A percentile compares a stretch with the other conserved stretches of the same genome.
phyloP scores from a whole-genome alignment of 2,888 invertebrate species.

The Biston betularia region DNA sequence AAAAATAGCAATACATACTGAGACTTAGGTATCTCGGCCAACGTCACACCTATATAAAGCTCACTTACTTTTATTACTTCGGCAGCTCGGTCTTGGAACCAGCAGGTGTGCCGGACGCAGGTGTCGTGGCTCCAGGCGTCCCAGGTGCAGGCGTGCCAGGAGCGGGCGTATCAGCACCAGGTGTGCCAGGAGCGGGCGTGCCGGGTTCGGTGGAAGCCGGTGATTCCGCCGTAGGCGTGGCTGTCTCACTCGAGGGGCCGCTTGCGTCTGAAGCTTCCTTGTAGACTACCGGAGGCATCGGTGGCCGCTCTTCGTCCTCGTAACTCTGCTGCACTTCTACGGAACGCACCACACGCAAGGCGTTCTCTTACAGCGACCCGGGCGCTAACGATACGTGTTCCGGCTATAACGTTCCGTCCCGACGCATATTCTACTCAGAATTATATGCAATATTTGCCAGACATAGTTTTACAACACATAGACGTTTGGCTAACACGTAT shows the following conservation, averaged over 20 bases:
- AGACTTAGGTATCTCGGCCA: background rate
- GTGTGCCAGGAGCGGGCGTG: slow-evolving; percentile 10
- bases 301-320: slow-evolving; percentile 48
- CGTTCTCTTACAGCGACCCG: slow-evolving; percentile 21
- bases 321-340: slow-evolving; percentile 69
- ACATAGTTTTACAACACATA: too few relatives aligned
- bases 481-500: too few relatives aligned
- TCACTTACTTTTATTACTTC: slow-evolving; percentile 1
- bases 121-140: slow-evolving; percentile 7
- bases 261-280: background rate
- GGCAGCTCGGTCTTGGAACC: background rate
- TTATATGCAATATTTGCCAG: background rate
- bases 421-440: background rate
- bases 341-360: slow-evolving; percentile 37
- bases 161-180: slow-evolving; percentile 13
- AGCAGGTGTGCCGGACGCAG: slow-evolving; percentile 2
- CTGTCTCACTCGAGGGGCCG: background rate
- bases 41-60: background rate
- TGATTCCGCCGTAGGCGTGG: background rate
- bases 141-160: slow-evolving; percentile 3
- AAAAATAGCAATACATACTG: too few relatives aligned
- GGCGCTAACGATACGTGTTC: background rate
- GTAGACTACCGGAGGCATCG: background rate
- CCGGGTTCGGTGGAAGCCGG: background rate
- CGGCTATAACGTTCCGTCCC: background rate